Base-by-base conservation (phyloP, 2,888 invertebrate genomes). In the Andrena haemorrhoa region DNA sequence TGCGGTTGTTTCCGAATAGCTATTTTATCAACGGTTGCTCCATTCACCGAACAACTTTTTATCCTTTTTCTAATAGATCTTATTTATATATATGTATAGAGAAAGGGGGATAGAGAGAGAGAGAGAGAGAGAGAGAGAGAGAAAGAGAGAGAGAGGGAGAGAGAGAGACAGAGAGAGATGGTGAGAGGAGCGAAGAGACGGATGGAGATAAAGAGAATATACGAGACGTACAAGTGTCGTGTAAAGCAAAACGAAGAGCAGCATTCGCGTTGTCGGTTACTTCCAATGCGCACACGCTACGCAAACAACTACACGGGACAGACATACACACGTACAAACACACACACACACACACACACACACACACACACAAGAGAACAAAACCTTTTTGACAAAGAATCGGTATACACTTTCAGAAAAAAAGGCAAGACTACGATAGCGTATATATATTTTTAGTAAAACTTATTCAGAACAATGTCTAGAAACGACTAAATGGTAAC, bases 391-490 rank as follows among this genome's bases (percentile, higher is more conserved):
- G 31, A 65, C 68, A 64, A 66, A 51, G 41, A 74, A 72, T 74
- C 74, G 81, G 81, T 82, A 78, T 68, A 75, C 68, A 66, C 31
- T 47, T 56, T 65, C 76, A 63, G 35, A 49, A 51, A 64, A 66
- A 74, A 56, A 26, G 23, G 53, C 20, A 23, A 53, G n/a, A 51
- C 58, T 56, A 56, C 73, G 79, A 79, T 61, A 71, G 65, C 60
- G 56, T 12, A 12, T 56, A 75, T 77, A 81, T 81, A 81, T 83
- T 79, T 83, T 83, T 83, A 77, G 74, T 83, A 77, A 41, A 81
- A 70, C 66, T 65, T 83, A 63, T 74, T 77, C 77, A 63, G 74
- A 71, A 65, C 65, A 63, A 63, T 47, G 56, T 69, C 64, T 73
- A 64, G 75, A 71, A 60, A 47, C 41, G 29, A n/a, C 35, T 26